phyloP scores from a whole-genome alignment of 2,113 vertebrate genomes.

The Ammodytes marinus region DNA sequence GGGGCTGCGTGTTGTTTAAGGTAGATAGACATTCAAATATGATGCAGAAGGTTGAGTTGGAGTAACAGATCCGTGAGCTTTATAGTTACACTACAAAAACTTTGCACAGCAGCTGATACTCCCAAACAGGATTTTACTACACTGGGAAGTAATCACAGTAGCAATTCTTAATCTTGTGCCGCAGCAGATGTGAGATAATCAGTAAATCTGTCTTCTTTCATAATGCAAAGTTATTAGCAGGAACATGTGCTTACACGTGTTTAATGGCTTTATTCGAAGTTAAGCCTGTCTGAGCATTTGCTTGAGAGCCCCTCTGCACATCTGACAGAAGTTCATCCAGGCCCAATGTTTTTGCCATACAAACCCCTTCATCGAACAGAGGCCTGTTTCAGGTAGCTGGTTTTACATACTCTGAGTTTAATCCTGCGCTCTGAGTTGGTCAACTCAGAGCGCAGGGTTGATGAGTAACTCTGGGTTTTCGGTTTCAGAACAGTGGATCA shows the following conservation, averaged over 20 bases:
- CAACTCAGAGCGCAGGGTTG: too few relatives aligned
- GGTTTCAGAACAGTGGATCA: too few relatives aligned
- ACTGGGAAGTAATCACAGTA: too few relatives aligned
- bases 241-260: neutral
- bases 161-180: neutral
- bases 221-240: neutral
- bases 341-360: neutral
- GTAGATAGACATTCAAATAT: neutral
- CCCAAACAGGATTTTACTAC: neutral
- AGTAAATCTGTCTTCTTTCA: too few relatives aligned
- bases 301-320: neutral
- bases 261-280: neutral
- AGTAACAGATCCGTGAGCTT: neutral
- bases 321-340: neutral
- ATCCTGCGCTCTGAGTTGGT: too few relatives aligned
- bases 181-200: too few relatives aligned
- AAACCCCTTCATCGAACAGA: too few relatives aligned
- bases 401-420: too few relatives aligned
- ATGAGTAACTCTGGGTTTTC: too few relatives aligned
- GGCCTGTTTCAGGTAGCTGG: too few relatives aligned
- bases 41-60: neutral
- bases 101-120: neutral
- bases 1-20: neutral
- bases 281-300: neutral
- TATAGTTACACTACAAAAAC: neutral